These are phyloP conservation scores for Uria lomvia DNA, from an alignment of 2,113 vertebrate genomes.

Conservation along the genomic window DNA sequence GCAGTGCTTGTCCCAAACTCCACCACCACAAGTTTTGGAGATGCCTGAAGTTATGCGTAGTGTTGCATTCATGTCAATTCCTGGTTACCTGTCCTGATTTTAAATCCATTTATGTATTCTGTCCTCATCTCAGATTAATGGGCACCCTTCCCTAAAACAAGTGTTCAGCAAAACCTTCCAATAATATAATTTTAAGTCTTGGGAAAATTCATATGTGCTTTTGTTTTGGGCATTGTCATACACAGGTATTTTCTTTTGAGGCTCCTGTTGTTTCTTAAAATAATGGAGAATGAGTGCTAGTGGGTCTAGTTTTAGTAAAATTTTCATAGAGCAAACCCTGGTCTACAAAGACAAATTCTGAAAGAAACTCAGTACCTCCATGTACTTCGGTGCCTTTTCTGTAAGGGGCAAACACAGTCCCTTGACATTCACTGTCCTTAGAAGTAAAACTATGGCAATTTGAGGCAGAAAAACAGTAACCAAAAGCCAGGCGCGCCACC, in stretches of 20 bases:
- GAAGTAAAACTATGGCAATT: neutral
- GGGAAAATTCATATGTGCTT: accelerated
- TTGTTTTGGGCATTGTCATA: neutral
- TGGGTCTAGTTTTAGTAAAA: neutral
- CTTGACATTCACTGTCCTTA: neutral
- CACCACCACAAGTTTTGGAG: neutral
- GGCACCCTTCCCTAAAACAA: neutral
- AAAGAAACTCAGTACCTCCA: neutral
- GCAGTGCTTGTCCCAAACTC: neutral
- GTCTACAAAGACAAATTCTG: neutral
- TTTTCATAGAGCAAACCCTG: neutral
- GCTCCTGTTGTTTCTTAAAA: neutral
- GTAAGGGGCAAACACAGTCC: neutral
- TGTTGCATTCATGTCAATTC: neutral
- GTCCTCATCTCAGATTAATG: neutral
- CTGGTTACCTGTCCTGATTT: neutral
- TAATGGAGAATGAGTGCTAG: neutral
- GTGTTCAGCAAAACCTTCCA: neutral
- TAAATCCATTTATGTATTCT: neutral
- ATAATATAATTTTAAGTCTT: neutral
- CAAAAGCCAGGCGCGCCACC: neutral
- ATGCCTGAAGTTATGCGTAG: neutral
- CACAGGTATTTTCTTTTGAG: neutral
- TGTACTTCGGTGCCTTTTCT: neutral
- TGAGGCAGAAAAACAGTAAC: neutral